Evolutionary conservation across 2,888 invertebrate species (phyloP), one percentile per base, ranked within the genome.

Genomic region (Germaria angustata): DNA sequence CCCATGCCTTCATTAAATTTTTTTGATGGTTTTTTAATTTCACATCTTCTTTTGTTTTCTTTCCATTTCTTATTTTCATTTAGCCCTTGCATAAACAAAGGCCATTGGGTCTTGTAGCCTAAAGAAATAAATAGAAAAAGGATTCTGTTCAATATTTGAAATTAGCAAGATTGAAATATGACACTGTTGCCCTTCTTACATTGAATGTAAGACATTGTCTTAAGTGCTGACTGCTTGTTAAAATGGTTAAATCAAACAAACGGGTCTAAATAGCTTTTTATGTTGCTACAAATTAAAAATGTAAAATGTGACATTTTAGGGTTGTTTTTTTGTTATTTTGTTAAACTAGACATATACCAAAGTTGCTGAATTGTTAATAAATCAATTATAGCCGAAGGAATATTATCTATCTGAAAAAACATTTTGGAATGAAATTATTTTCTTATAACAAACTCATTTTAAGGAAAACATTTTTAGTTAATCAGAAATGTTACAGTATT

Each of bases 131-230:
- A 11, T 20, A 36, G 20, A 24, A 65, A 75, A 66, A 57, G 36
- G n/a, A 36, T 36, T 34, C 4, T 41, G 41, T 55, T 55, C 53
- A 65, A 65, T 75, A 65, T 46, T 55, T 65, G 0, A 36, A 57
- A 75, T 75, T 75, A 75, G 55, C 65, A 17, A 66, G 75, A 75
- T 75, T 34, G 53, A 55, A 32, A 32, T 55, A 32, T n/a, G 39
- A 1, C 22, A 24, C 9, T n/a, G 1, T 20, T 65, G 49, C 22
- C 7, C 7, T 61, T 20, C 32, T 5, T 28, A 6, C 13, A 17
- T 36, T 22, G 9, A 32, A 20, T 36, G 17, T 20, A 68, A 22
- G 17, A 3, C 11, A 17, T 8, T 6, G 11, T 9, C 2, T n/a
- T 24, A 28, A 39, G 17, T 55, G 24, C 1, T 8, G 13, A 5